Base-by-base conservation (phyloP, 35 echinoderm and acorn worm genomes). In the Apostichopus californicus region DNA sequence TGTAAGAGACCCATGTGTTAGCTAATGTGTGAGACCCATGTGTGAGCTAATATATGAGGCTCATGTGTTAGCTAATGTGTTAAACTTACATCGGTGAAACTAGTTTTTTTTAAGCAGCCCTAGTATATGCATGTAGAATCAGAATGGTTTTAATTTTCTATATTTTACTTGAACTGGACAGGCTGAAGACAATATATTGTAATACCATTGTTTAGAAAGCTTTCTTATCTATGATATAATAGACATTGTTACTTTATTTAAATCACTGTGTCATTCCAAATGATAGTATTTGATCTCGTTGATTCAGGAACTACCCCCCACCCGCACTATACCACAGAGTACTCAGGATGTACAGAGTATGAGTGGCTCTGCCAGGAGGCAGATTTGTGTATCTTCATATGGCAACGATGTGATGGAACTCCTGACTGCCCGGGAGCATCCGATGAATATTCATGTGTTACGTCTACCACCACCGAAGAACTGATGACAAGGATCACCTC, bases 261-360 rank as follows among this genome's bases (percentile, higher is more conserved):
- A 57, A 57, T 68, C 57, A 88, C 28, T 15, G 65, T 88, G 34
- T 46, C 34, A 46, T 46, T 46, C 34, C 0, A 46, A 46, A 46
- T 46, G 34, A 46, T 56, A 13, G 10, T 59, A 46, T 22, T 91
- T 8, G 46, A 55, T 78, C 15, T 53, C 28, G 72, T 13, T 54
- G 20, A 88, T 60, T 11, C 75, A 96, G 95, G 95, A 12, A 96
- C 95, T 17, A 96, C 95, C 57, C 95, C 95, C 70, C 94, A 95
- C 22, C 94, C 94, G 25, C 94, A 92, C 70, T 71, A 82, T 18
- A 94, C 95, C 71, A 93, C 92, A 57, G 79, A 91, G 64, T 86
- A 86, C 83, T 59, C 90, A 5, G 88, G 92, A 14, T 96, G 95
- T 78, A 25, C 63, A 21, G 77, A 86, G 34, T 86, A 87, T 71